Base-by-base conservation (phyloP, 2,113 vertebrate species). In the Epinephelus moara region DNA sequence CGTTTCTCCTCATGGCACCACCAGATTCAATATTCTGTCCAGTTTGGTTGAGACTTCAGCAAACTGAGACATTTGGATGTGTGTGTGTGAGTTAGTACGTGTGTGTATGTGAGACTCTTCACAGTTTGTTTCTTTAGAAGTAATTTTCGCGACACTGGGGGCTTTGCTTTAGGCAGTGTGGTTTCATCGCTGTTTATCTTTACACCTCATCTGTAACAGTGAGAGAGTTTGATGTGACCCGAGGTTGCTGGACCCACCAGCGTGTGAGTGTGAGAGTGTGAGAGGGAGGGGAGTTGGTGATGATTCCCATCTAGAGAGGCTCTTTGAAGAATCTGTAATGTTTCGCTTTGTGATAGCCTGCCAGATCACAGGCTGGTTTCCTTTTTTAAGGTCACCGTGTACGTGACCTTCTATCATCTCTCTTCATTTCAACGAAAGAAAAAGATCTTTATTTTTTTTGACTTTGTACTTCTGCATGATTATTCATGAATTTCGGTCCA, bases 281-380 rank as follows among this genome's bases (percentile, higher is more conserved):
- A 25, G 33, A 0, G 75, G 3, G 42, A n/a, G 37, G 21, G 15
- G 3, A n/a, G 19, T 14, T 33, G 33, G 40, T 61, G 25, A 42
- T 63, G 57, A 63, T 63, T 49, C 37, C 77, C 47, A 67, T 81
- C 83, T 61, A 52, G 50, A 76, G 74, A 72, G 15, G 47, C 62
- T 80, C 86, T 85, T 88, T 90, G 78, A 90, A 88, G 81, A 81
- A 64, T 17, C 66, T 81, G 56, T 21, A 55, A 85, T 49, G 70
- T 75, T 82, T 71, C 0, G 15, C 70, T 73, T 83, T 23, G 5
- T 75, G 71, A 56, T 56, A 50, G 10, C 23, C 17, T 0, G 4
- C 55, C 12, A 55, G 57, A 74, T 86, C 86, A 71, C 50, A 70
- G 66, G 50, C 62, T 68, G 15, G 40, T 67, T 55, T 52, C 66